Conservation (phyloP, 2,888 invertebrate species). For the Dilophus febrilis region DNA sequence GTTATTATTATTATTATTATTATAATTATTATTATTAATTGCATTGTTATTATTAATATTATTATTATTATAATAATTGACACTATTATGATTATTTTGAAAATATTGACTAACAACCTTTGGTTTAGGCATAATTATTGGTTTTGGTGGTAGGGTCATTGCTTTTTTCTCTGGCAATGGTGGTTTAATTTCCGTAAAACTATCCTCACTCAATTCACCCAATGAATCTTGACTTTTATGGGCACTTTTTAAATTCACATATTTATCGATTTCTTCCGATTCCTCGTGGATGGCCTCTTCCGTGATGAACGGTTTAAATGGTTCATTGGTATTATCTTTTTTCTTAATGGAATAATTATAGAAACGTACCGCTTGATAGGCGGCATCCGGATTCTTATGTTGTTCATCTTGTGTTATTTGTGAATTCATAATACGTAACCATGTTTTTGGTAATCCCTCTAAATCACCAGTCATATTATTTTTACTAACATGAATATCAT, state of each 20-base stretch:
- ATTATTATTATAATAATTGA: constrained; percentile 14
- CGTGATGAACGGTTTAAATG: constrained; percentile 67
- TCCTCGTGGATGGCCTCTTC: constrained; percentile 66
- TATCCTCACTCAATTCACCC: constrained; percentile 27
- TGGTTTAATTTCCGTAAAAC: constrained; percentile 17
- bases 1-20: neutral
- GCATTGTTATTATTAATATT: constrained; percentile 18
- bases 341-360: constrained; percentile 79
- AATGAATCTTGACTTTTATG: constrained; percentile 46
- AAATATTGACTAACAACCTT: constrained; percentile 13
- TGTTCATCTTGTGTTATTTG: constrained; percentile 78
- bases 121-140: constrained; percentile 39
- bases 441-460: constrained; percentile 64
- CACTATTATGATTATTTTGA: neutral
- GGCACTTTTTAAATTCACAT: constrained; percentile 53
- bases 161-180: constrained; percentile 30
- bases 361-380: constrained; percentile 77
- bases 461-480: constrained; percentile 67
- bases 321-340: constrained; percentile 49
- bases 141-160: constrained; percentile 26
- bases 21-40: constrained; percentile 10
- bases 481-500: constrained; percentile 73
- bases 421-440: constrained; percentile 61
- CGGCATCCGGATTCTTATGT: constrained; percentile 76
- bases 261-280: constrained; percentile 63